Conservation (phyloP, 2,113 vertebrate species). For the Scophthalmus maximus region DNA sequence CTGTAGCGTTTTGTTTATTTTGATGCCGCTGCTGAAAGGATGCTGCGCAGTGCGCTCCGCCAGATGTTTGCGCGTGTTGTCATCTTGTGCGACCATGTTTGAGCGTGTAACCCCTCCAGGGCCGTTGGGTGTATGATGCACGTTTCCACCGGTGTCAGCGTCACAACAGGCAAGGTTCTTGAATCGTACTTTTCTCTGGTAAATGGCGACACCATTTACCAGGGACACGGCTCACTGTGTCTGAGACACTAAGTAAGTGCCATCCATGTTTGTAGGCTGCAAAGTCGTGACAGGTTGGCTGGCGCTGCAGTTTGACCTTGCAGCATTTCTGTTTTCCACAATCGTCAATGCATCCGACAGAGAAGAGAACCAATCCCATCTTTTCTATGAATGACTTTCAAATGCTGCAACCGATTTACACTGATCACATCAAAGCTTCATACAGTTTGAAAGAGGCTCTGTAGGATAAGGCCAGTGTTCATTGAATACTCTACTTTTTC, state of each 20-base stretch:
- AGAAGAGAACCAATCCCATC: background rate
- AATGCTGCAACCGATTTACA: background rate
- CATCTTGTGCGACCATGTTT: slow-evolving; percentile 38
- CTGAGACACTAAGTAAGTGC: slow-evolving; percentile 7
- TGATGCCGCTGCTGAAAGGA: slow-evolving; percentile 51
- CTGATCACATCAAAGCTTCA: background rate
- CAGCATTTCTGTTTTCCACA: slow-evolving; percentile 52
- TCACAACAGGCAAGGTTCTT: background rate
- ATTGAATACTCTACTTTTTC: background rate
- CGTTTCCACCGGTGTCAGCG: background rate
- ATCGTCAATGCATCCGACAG: background rate
- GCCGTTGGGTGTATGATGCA: slow-evolving; percentile 9
- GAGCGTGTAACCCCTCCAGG: slow-evolving; percentile 2
- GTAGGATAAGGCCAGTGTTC: background rate
- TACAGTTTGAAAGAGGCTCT: background rate
- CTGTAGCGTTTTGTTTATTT: slow-evolving; percentile 29
- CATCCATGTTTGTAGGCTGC: slow-evolving; percentile 42
- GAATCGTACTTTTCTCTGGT: background rate
- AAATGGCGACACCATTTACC: background rate
- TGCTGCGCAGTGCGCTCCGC: slow-evolving; percentile 60
- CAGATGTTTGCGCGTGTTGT: slow-evolving; percentile 58
- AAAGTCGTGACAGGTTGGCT: slow-evolving; percentile 64
- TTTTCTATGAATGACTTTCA: background rate
- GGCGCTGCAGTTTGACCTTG: slow-evolving; percentile 77
- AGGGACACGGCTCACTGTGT: background rate